Evolutionary conservation across 2,113 vertebrate genomes (phyloP), one percentile per base, ranked within the genome.

Genomic region (Brachyistius frenatus): DNA sequence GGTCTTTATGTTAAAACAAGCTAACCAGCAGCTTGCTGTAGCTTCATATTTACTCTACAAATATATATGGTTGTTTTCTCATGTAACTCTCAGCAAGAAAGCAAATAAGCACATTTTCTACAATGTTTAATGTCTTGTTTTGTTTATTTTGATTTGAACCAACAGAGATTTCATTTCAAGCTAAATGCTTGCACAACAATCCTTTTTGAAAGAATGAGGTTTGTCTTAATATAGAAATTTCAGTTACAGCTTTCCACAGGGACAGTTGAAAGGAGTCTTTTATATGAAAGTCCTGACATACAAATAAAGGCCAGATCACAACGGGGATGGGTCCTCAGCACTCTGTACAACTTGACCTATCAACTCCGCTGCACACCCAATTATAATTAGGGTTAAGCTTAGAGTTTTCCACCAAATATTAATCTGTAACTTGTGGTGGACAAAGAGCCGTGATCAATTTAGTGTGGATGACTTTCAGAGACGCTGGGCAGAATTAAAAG

Each of bases 381-480:
- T 53, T 67, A 44, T 68, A 57, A 81, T 70, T 44, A 70, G 11
- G 44, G 70, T 74, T 81, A 63, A 44, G 30, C 15, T 60, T 60
- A 55, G 14, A 60, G 46, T 73, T 56, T 23, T 83, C 31, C 7
- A 56, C 10, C 56, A 46, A 46, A 46, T 30, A 36, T 57, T 62
- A 44, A 57, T 73, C 37, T 58, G 11, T 16, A 39, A 46, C 32
- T 41, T 55, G 16, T 64, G n/a, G n/a, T 14, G 36, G 58, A 61
- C 54, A n/a, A n/a, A 63, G 39, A 47, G 46, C 32, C 10, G 6
- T 61, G 10, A 64, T 79, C 11, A 33, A 35, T 65, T 37, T 50
- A 23, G 46, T 31, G 33, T 65, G 47, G 41, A 71, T 61, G 55
- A 74, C 57, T 79, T 36, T 50, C 23, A 31, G 16, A 85, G 55